Base-by-base conservation (phyloP, 2,797 vertebrate species). In the Artibeus jamaicensis region DNA sequence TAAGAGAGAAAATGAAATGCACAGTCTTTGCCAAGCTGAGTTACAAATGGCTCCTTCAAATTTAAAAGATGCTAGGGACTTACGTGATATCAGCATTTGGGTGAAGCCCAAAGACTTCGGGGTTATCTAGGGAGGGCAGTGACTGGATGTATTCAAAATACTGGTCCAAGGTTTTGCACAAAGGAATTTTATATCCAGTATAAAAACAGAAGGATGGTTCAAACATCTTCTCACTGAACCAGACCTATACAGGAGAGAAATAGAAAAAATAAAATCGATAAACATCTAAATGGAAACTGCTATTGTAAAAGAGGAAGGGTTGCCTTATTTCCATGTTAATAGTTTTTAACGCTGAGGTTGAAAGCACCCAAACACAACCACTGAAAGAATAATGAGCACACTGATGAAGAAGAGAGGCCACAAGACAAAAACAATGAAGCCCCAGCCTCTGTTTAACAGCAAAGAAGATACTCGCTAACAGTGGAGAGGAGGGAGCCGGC, bases 171-270 rank as follows among this genome's bases (percentile, higher is more conserved):
- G 98, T 99, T 96, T 98, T 98, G 91, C 99, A 99, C 34, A 98
- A 86, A 2, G 99, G 99, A 77, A 99, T 99, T 98, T 98, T 98
- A 98, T 99, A 99, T 22, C 98, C 99, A 37, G 97, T 98, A 85
- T 99, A 99, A 98, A 99, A 99, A 97, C 98, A 98, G 97, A 99
- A 99, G 5, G 96, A 59, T 0, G 97, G 98, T 26, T 99, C 99
- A 97, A 99, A 98, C 95, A 99, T 99, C 84, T 97, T 98, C 96
- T 99, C 99, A 96, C 97, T 99, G 98, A 99, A 99, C 99, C 99
- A 99, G 76, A 99, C 99, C 99, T 99, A 68, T 12, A 48, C 4
- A 37, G n/a, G 82, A 95, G 92, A 84, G 42, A 97, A 95, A 93
- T 12, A 93, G 53, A 94, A 77, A 89, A 90, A 81, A 89, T 50